A percentile compares a stretch with the other conserved stretches of the same genome.
Conservation (phyloP, 2,113 vertebrate genomes). For the Osmerus eperlanus region DNA sequence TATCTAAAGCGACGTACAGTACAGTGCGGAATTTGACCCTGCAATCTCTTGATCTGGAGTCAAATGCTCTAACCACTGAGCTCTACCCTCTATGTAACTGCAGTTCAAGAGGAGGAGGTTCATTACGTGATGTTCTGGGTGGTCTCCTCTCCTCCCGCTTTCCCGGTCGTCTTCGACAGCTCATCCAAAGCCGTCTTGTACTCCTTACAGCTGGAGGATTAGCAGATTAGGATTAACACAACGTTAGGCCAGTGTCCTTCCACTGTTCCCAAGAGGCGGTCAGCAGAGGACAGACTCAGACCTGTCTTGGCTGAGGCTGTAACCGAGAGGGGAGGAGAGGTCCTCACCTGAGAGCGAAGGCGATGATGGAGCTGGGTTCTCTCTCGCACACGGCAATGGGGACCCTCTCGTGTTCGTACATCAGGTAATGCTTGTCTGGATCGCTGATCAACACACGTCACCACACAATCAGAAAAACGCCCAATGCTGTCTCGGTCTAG, state of each 20-base stretch:
- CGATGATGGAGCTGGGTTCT: slow-evolving; percentile 97
- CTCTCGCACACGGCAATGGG: slow-evolving; percentile 96
- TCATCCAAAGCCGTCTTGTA: slow-evolving; percentile 95
- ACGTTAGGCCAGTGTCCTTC: not conserved
- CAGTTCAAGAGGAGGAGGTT: not conserved
- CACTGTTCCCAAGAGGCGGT: not conserved
- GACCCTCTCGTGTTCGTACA: slow-evolving; percentile 95
- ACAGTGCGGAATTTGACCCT: too few relatives aligned
- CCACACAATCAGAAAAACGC: not conserved
- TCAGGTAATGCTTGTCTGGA: slow-evolving; percentile 96
- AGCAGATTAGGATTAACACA: not conserved
- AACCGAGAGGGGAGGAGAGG: not conserved
- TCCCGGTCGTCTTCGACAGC: slow-evolving; percentile 78
- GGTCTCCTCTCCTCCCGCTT: slow-evolving; percentile 76
- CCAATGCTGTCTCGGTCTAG: too few relatives aligned
- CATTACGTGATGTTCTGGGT: slow-evolving; percentile 72
- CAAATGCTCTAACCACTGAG: not conserved
- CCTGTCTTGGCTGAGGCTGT: not conserved
- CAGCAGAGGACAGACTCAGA: not conserved
- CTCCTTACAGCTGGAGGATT: slow-evolving; percentile 86
- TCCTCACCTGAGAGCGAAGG: slow-evolving; percentile 93
- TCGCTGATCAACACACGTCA: slow-evolving; percentile 72
- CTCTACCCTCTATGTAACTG: not conserved
- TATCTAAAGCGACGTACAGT: not conserved
- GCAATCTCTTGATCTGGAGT: too few relatives aligned